Evolutionary conservation across 2,113 vertebrate species (phyloP), one percentile per base, ranked within the genome.

Genomic region (Eulacestoma nigropectus): DNA sequence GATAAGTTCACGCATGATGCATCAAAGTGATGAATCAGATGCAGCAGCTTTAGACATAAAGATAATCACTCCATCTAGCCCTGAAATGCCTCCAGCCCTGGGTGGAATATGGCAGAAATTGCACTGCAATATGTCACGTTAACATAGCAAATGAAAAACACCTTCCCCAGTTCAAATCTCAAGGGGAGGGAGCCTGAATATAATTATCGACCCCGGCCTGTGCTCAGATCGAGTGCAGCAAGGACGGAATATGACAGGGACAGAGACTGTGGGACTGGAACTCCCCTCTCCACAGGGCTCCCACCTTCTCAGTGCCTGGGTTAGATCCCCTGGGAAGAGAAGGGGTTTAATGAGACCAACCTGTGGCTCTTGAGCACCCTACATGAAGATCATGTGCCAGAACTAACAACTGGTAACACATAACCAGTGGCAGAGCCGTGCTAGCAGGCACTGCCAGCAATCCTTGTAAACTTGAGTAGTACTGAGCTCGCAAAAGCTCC

Each of bases 11-110:
- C n/a, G 69, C 92, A 86, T 92, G 92, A 90, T 87, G 88, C 90
- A 94, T 92, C 95, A 93, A 95, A 94, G 42, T 93, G 92, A 96
- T 93, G 95, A 97, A 94, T 75, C 85, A 96, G 88, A 96, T 89
- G 76, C 83, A 95, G 69, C 90, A 96, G 88, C 76, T 93, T 92
- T 44, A 94, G 91, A 95, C 90, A 65, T 69, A 73, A 94, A 95
- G 91, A 78, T 95, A 97, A 97, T 96, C 85, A 94, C 53, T 95
- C 94, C 69, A 76, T 90, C 90, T 95, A 94, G 89, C 65, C 56
- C 80, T 33, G 76, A 86, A 90, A 93, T 89, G 56, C 88, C 84
- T 96, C 80, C 68, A 90, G 85, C 73, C 62, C 88, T 96, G 76
- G 87, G 65, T 89, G 76, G 95, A 96, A 95, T 89, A 69, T 79